Evolutionary conservation across 2,888 invertebrate species (phyloP).

Genomic region (Tinea pellionella): DNA sequence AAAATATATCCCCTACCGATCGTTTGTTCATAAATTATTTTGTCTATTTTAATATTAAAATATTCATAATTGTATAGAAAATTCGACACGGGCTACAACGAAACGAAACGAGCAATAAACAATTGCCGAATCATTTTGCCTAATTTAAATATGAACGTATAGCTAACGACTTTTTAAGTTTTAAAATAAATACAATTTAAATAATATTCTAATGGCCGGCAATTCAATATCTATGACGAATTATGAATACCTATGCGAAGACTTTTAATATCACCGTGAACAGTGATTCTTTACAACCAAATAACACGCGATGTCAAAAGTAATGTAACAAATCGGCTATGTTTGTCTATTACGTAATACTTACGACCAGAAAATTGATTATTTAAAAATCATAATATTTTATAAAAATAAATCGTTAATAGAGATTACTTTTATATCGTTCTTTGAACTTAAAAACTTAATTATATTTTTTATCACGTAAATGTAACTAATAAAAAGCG

Average conservation of each 20-base stretch:
- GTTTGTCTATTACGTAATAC: background rate
- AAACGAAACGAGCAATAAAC: background rate
- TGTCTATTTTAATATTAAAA: too few relatives aligned
- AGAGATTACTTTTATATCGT: background rate
- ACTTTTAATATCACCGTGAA: background rate
- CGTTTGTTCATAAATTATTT: too few relatives aligned
- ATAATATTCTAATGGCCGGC: background rate
- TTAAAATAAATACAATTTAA: background rate
- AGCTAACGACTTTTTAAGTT: background rate
- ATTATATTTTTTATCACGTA: background rate
- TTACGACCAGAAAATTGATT: background rate
- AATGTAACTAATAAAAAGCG: background rate
- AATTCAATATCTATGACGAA: background rate
- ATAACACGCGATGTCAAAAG: background rate
- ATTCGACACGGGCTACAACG: too few relatives aligned
- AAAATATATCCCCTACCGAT: too few relatives aligned
- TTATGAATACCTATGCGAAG: background rate
- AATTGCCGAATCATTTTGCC: background rate
- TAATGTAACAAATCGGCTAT: background rate
- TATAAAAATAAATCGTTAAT: background rate
- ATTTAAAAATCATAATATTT: background rate
- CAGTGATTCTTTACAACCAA: background rate
- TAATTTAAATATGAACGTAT: background rate
- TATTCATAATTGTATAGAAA: too few relatives aligned
- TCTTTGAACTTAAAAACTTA: too few relatives aligned